Evolutionary conservation across 2,888 invertebrate species (phyloP).

Genomic region (Oeneis ivallda): DNA sequence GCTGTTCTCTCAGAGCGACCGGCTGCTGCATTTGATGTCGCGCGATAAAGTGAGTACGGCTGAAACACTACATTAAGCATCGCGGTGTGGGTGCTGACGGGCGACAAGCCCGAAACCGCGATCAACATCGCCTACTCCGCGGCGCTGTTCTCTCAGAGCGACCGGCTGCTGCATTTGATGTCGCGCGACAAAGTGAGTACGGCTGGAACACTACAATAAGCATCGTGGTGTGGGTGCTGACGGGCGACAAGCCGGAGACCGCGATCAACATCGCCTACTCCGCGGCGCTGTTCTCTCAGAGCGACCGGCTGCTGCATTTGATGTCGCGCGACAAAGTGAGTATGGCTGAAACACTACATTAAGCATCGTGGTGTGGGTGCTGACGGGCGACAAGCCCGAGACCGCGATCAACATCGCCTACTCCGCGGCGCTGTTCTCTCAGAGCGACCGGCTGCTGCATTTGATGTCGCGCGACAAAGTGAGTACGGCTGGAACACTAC

Average conservation of each 20-base stretch:
- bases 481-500: too few species aligned
- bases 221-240: constrained; percentile 93
- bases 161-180: constrained; percentile 90
- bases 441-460: constrained; percentile 89
- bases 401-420: constrained; percentile 98
- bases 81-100: constrained; percentile 94
- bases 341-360: too few species aligned
- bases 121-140: constrained; percentile 98
- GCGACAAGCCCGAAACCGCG: constrained; percentile 98
- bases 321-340: constrained; percentile 87
- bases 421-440: constrained; percentile 92
- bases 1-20: constrained; percentile 91
- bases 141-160: constrained; percentile 89
- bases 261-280: constrained; percentile 98
- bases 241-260: constrained; percentile 98
- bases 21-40: constrained; percentile 89
- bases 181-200: constrained; percentile 84
- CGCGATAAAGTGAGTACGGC: constrained; percentile 81
- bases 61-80: too few species aligned
- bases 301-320: constrained; percentile 89
- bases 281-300: constrained; percentile 90
- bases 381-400: constrained; percentile 98
- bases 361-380: constrained; percentile 92
- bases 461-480: constrained; percentile 89
- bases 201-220: too few species aligned